These are phyloP conservation scores for Lasius platythorax DNA, from an alignment of 2,888 invertebrate genomes.

Conservation along the genomic window DNA sequence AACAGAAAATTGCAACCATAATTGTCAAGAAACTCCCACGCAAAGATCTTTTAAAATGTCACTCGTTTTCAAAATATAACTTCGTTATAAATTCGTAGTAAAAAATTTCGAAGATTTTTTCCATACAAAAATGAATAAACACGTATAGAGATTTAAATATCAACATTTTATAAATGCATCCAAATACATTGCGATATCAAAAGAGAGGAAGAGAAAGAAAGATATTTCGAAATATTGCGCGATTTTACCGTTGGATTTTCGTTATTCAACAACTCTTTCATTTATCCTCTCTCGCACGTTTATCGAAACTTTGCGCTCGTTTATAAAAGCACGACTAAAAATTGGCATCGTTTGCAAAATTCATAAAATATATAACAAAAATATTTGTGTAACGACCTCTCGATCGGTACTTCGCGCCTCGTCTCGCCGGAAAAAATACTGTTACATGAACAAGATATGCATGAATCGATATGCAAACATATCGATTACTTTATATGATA, in stretches of 20 bases:
- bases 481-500: conserved; percentile 13
- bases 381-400: not conserved
- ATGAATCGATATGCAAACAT: not conserved
- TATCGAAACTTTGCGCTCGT: not conserved
- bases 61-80: not conserved
- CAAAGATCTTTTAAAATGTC: not conserved
- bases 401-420: not conserved
- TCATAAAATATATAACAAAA: conserved; percentile 33
- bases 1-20: not conserved
- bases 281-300: not conserved
- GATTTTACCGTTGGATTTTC: conserved; percentile 18
- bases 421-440: not conserved
- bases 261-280: conserved; percentile 13
- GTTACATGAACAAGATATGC: not conserved
- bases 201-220: not conserved
- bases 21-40: not conserved
- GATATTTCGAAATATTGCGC: conserved; percentile 14
- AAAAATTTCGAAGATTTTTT: not conserved
- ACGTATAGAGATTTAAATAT: conserved; percentile 8
- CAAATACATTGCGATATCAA: conserved; percentile 18
- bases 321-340: conserved; percentile 8
- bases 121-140: conserved; percentile 2
- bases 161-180: conserved; percentile 9
- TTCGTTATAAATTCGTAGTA: not conserved
- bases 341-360: conserved; percentile 18